Evolutionary conservation across 2,888 invertebrate species (phyloP).

Genomic region (Lomographa bimaculata): DNA sequence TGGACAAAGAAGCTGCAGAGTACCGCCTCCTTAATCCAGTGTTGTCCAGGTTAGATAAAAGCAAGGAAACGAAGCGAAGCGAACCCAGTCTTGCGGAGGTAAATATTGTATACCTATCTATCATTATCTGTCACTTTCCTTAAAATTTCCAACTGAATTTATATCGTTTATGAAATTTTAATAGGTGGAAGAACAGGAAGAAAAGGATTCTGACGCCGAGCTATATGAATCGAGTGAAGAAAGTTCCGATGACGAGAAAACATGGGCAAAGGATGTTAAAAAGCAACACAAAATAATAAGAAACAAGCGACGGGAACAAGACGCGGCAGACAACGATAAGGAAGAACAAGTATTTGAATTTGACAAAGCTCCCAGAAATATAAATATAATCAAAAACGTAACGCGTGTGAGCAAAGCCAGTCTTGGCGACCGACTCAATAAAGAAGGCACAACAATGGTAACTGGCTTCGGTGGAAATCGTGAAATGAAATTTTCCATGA

Average conservation of each 20-base stretch:
- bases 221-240: constrained; percentile 66
- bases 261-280: constrained; percentile 91
- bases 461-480: constrained; percentile 87
- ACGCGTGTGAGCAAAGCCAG: constrained; percentile 84
- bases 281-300: constrained; percentile 88
- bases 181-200: constrained; percentile 62
- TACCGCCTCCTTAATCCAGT: constrained; percentile 95
- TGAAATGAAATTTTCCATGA: constrained; percentile 90
- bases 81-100: constrained; percentile 74
- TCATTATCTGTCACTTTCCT: too few species aligned
- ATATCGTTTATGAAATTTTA: constrained; percentile 4
- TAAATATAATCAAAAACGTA: constrained; percentile 74
- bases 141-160: too few species aligned
- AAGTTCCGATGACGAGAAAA: constrained; percentile 92
- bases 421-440: constrained; percentile 88
- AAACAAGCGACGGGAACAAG: constrained; percentile 56
- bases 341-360: constrained; percentile 53
- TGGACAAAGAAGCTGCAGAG: constrained; percentile 94
- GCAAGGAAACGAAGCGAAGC: constrained; percentile 81
- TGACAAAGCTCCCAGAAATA: constrained; percentile 77
- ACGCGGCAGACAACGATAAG: constrained; percentile 40
- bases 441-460: constrained; percentile 79
- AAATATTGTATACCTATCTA: too few species aligned
- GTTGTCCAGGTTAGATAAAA: constrained; percentile 90
- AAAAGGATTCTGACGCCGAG: constrained; percentile 81